phyloP scores from a whole-genome alignment of 1,140 invertebrate genomes.

The Steinernema khuongi region DNA sequence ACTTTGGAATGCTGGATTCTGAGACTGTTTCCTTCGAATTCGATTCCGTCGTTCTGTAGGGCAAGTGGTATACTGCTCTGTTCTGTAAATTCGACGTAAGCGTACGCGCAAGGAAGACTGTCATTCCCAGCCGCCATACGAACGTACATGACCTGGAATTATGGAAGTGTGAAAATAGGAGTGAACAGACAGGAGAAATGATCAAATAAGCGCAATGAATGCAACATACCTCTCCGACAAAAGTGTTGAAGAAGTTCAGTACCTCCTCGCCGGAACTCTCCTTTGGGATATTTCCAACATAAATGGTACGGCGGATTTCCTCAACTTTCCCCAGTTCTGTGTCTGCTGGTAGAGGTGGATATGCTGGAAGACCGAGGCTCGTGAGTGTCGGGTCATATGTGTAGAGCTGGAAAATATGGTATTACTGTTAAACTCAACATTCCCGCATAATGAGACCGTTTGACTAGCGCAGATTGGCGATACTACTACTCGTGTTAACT shows the following conservation, averaged over 20 bases:
- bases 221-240: slow-evolving; percentile 52
- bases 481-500: background rate
- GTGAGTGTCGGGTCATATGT: slow-evolving; percentile 83
- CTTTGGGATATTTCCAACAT: slow-evolving; percentile 68
- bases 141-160: slow-evolving; percentile 77
- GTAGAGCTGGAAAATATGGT: slow-evolving; percentile 64
- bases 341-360: slow-evolving; percentile 82
- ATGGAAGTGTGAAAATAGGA: background rate
- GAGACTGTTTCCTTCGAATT: slow-evolving; percentile 64
- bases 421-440: background rate
- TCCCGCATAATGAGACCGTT: background rate
- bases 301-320: slow-evolving; percentile 84
- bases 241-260: slow-evolving; percentile 53
- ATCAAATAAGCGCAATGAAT: slow-evolving; percentile 11
- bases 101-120: slow-evolving; percentile 67
- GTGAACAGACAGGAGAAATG: background rate
- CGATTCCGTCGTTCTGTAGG: slow-evolving; percentile 74
- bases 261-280: slow-evolving; percentile 48
- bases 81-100: slow-evolving; percentile 86
- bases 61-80: slow-evolving; percentile 80
- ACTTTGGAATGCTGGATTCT: slow-evolving; percentile 58
- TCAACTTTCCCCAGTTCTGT: slow-evolving; percentile 86
- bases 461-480: slow-evolving; percentile 1
- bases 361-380: slow-evolving; percentile 76
- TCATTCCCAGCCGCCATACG: slow-evolving; percentile 83